Evolutionary conservation across 2,113 vertebrate genomes (phyloP), one percentile per base, ranked within the genome.

Genomic region (Xenus cinereus): DNA sequence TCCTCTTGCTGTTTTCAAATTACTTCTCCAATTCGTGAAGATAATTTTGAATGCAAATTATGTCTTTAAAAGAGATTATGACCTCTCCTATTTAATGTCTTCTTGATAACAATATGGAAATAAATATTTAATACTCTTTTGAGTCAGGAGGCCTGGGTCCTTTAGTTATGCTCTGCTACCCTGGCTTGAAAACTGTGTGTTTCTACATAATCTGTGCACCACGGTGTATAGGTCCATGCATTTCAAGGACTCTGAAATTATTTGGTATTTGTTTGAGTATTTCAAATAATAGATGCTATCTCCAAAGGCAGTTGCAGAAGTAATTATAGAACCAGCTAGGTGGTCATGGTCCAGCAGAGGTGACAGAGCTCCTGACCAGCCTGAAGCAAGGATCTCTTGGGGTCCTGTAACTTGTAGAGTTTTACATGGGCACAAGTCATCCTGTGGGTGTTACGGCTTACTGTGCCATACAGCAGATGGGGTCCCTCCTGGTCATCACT

Each of bases 1-100:
- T 85, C 64, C 39, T 87, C 53, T 74, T 39, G n/a, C 74, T 48
- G 27, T 33, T 88, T 72, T 94, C 50, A 88, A 21, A 83, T 94
- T 22, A 16, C 90, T 88, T 76, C 83, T 86, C 23, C 75, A 74
- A 6, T 85, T 93, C 77, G 64, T 85, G 32, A 94, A 76, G 85
- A 86, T 46, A 66, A 95, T 86, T 95, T 57, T 86, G 67, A 83
- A 92, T 95, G 68, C 68, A 73, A 80, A 60, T 93, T 60, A 57
- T 66, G 79, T 77, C 54, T 76, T 90, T 89, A 71, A 62, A 88
- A 90, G 75, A 69, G 63, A 92, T 88, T 43, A 73, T 79, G 67
- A 62, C 71, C 54, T 83, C 54, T 92, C 13, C 32, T 86, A 45
- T 86, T 57, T 92, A 76, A 83, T 76, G 17, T 73, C 37, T 5